phyloP scores from a whole-genome alignment of 2,888 invertebrate genomes.

The Eupithecia inturbata region DNA sequence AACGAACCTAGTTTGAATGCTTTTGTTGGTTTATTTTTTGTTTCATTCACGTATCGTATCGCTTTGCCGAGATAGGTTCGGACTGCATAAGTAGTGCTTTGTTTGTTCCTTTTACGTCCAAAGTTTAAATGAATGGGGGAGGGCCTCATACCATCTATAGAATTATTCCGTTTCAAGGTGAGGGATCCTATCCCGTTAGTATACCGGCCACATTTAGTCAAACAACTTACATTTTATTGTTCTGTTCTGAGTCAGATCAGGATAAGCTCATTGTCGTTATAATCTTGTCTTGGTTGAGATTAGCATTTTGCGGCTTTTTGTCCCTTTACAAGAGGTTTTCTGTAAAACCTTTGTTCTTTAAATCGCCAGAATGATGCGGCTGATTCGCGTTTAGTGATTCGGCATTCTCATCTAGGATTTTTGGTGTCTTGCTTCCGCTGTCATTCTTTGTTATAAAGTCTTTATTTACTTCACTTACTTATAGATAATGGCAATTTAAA shows the following conservation, averaged over 20 bases:
- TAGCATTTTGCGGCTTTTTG: slow-evolving; percentile 19
- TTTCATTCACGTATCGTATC: slow-evolving; percentile 19
- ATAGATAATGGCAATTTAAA: not conserved
- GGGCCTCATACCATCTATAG: slow-evolving; percentile 28
- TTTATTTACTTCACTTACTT: not conserved
- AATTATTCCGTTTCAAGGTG: slow-evolving; percentile 53
- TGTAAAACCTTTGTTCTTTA: slow-evolving; percentile 31
- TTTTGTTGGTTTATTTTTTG: slow-evolving; percentile 7
- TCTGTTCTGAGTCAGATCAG: slow-evolving; percentile 9
- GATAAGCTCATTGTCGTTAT: slow-evolving; percentile 15
- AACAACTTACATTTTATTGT: slow-evolving; percentile 13
- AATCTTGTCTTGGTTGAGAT: slow-evolving; percentile 17
- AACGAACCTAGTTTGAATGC: not conserved
- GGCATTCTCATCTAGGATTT: not conserved
- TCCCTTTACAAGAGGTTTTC: slow-evolving; percentile 7
- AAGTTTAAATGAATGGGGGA: slow-evolving; percentile 35
- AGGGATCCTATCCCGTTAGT: slow-evolving; percentile 47
- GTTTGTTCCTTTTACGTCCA: slow-evolving; percentile 24
- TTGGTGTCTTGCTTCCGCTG: slow-evolving; percentile 16
- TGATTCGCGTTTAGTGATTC: slow-evolving; percentile 19
- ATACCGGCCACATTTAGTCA: slow-evolving; percentile 37
- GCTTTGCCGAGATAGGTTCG: slow-evolving; percentile 14
- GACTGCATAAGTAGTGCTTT: slow-evolving; percentile 17
- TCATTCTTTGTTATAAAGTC: slow-evolving; percentile 18
- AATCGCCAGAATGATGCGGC: slow-evolving; percentile 28